Evolutionary conservation across 2,888 invertebrate species (phyloP), one percentile per base, ranked within the genome.

Genomic region (Dysmachus trigonus): DNA sequence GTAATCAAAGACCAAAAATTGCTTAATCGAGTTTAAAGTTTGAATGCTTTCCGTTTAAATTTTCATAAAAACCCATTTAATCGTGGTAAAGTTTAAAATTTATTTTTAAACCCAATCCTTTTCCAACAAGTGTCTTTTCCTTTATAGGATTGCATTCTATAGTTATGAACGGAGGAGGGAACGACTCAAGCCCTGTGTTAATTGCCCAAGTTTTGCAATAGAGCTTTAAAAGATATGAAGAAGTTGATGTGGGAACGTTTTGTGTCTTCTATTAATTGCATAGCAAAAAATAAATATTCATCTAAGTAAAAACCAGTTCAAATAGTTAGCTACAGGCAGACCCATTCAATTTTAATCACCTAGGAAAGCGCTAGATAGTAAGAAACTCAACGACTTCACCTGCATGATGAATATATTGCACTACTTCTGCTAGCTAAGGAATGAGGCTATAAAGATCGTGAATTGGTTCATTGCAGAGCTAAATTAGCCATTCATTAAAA

Each of bases 401-500:
- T 62, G 27, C 62, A 22, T 62, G 62, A 62, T 62, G 62, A 62
- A 62, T 62, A 27, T 27, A 22, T 62, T 62, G 62, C 62, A 62
- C 27, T 27, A 7, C 18, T 18, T 27, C 22, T 18, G 62, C 62
- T 0, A 62, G 27, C 8, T 62, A 62, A 62, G 22, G 27, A 62
- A 62, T 62, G 62, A 22, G 13, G 62, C 62, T 62, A 62, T 62
- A 76, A 76, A 76, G 13, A 15, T 22, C 38, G 76, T 76, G 13
- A 76, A 76, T 38, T 38, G 76, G n/a, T 38, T 38, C 38, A 76
- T 22, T 38, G 76, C 22, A 38, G 35, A 35, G 22, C 15, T 76
- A 76, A 76, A 76, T 76, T 76, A 76, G 38, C 35, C 38, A 76
- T 76, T 76, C 76, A 76, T 76, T 76, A 35, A 76, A 35, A 76